Evolutionary conservation across 2,797 vertebrate species (phyloP).

Genomic region (Fringilla coelebs): DNA sequence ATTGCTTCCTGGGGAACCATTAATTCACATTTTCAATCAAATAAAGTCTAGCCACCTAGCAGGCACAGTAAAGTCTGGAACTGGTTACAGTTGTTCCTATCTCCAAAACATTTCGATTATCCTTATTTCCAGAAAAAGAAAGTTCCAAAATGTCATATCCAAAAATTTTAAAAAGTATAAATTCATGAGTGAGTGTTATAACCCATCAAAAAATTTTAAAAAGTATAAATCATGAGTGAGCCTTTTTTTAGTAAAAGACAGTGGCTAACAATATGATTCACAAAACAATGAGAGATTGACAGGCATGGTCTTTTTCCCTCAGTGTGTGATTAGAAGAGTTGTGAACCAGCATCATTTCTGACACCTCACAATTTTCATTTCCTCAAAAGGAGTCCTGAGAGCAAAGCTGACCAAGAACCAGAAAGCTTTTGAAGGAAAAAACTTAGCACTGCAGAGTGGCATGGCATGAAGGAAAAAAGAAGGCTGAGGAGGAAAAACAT

Average conservation of each 20-base stretch:
- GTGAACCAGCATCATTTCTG: not conserved
- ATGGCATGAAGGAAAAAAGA: not conserved
- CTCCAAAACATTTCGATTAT: not conserved
- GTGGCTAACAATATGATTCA: not conserved
- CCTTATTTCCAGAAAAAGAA: not conserved
- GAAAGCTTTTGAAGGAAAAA: not conserved
- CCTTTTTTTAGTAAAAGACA: not conserved
- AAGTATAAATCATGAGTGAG: not conserved
- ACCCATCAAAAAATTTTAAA: not conserved
- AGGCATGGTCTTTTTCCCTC: not conserved
- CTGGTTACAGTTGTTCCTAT: not conserved
- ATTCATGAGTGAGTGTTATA: not conserved
- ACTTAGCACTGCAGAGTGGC: not conserved
- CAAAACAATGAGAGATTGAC: not conserved
- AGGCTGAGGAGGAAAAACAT: fast-evolving
- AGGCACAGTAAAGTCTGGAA: not conserved
- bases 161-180: not conserved
- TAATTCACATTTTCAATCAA: not conserved
- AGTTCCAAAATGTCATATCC: not conserved
- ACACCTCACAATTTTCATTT: not conserved
- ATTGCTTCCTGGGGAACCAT: not conserved
- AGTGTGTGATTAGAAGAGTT: not conserved
- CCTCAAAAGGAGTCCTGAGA: not conserved
- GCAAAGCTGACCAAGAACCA: not conserved
- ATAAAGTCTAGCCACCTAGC: not conserved